A percentile compares a stretch with the other conserved stretches of the same genome.
Conservation (phyloP, 2,888 invertebrate species). For the Schrankia costaestrigalis region DNA sequence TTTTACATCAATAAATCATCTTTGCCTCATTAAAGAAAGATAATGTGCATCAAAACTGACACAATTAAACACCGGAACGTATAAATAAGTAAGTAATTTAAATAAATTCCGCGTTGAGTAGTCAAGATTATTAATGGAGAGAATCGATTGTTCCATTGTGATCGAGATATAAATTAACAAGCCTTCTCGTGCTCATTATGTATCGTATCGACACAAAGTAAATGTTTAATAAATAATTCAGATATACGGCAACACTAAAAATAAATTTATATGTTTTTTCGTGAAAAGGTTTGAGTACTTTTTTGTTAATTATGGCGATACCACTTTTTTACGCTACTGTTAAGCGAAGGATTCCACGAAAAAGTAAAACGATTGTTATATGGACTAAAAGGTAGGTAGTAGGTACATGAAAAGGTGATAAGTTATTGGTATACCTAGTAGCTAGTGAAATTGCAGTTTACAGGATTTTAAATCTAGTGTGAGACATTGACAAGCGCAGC, state of each 20-base stretch:
- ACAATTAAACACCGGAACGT: no score
- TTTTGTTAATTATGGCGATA: neutral
- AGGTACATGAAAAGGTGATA: no score
- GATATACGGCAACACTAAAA: neutral
- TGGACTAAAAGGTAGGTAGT: no score
- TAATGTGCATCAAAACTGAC: no score
- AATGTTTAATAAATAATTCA: conserved; percentile 6
- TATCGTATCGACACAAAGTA: neutral
- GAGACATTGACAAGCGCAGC: no score
- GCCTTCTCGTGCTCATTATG: conserved; percentile 1
- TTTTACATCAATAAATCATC: neutral
- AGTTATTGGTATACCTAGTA: no score
- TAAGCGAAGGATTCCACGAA: no score
- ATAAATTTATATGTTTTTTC: no score
- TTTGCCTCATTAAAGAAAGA: neutral
- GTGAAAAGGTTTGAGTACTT: neutral
- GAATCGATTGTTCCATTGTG: conserved; percentile 7
- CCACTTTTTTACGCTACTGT: neutral
- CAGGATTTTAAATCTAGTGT: no score
- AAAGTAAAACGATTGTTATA: no score
- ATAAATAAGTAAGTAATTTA: no score
- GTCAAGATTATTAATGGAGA: conserved; percentile 2
- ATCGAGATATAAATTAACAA: conserved; percentile 5
- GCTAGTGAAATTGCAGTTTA: no score
- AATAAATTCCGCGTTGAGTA: neutral